A percentile compares a stretch with the other conserved stretches of the same genome.
phyloP scores from a whole-genome alignment of 1,140 invertebrate species.

The Olivierus martensii region DNA sequence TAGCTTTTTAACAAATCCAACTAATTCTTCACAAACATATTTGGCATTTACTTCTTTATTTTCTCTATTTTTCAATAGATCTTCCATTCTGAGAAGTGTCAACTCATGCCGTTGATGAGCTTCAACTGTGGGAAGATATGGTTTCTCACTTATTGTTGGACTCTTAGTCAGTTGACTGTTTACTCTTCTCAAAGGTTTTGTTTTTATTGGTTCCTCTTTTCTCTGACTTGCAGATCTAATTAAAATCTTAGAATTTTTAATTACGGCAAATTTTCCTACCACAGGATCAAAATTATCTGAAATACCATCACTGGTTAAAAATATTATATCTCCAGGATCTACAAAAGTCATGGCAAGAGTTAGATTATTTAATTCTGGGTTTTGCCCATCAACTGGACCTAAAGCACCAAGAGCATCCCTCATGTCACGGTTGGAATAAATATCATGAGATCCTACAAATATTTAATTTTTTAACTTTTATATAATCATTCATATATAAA shows the following conservation, averaged over 20 bases:
- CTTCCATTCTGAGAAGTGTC: conserved; percentile 61
- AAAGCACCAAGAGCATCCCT: conserved; percentile 84
- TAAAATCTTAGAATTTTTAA: conserved; percentile 23
- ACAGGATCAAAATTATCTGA: conserved; percentile 91
- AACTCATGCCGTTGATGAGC: conserved; percentile 67
- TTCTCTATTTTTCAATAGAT: conserved; percentile 33
- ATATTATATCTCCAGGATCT: conserved; percentile 70
- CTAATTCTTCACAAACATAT: conserved; percentile 53
- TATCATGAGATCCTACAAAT: conserved; percentile 62
- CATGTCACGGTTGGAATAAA: conserved; percentile 77
- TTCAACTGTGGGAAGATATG: conserved; percentile 49
- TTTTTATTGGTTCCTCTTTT: conserved; percentile 11
- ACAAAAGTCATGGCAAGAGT: conserved; percentile 77
- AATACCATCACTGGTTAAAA: conserved; percentile 80
- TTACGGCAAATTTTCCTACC: conserved; percentile 75
- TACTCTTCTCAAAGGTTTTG: neutral
- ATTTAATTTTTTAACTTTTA: neutral
- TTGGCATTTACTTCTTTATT: conserved; percentile 30
- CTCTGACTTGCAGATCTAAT: conserved; percentile 25
- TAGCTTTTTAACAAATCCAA: conserved; percentile 51
- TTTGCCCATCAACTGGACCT: conserved; percentile 73
- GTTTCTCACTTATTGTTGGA: neutral
- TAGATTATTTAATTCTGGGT: conserved; percentile 82
- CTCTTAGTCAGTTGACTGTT: conserved; percentile 1
- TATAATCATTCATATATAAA: neutral